A percentile compares a stretch with the other conserved stretches of the same genome.
phyloP scores from a whole-genome alignment of 2,113 vertebrate genomes.

The Brachirus orientalis region DNA sequence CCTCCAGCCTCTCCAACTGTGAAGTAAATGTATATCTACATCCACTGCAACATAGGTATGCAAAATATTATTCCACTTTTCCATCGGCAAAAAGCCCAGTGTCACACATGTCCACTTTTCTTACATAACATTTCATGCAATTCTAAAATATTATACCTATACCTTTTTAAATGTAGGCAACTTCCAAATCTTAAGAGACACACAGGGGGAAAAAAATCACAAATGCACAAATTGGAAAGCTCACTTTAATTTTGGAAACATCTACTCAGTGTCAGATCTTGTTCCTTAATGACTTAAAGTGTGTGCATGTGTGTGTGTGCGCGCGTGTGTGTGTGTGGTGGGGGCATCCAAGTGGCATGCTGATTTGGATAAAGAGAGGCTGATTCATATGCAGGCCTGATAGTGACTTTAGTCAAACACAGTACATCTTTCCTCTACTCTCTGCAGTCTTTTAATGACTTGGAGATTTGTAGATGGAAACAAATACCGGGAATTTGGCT shows the following conservation, averaged over 20 bases:
- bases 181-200: not conserved
- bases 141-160: not conserved
- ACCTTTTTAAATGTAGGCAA: not conserved
- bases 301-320: too few relatives aligned
- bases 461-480: constrained; percentile 63
- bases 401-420: constrained; percentile 68
- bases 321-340: too few relatives aligned
- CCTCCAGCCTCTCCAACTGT: too few relatives aligned
- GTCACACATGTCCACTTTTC: too few relatives aligned
- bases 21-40: too few relatives aligned
- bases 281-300: constrained; percentile 55
- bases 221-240: constrained; percentile 4
- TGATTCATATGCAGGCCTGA: constrained; percentile 73
- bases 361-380: constrained; percentile 60
- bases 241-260: constrained; percentile 23
- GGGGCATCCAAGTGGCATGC: constrained; percentile 58
- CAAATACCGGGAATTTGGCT: constrained; percentile 59
- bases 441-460: constrained; percentile 66
- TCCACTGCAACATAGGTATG: too few relatives aligned
- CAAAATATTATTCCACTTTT: too few relatives aligned
- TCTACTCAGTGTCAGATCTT: constrained; percentile 30
- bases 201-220: not conserved
- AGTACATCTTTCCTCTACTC: constrained; percentile 52
- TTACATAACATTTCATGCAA: too few relatives aligned
- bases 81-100: too few relatives aligned